Evolutionary conservation across 2,113 vertebrate species (phyloP).

Genomic region (Acrocephalus kingi): DNA sequence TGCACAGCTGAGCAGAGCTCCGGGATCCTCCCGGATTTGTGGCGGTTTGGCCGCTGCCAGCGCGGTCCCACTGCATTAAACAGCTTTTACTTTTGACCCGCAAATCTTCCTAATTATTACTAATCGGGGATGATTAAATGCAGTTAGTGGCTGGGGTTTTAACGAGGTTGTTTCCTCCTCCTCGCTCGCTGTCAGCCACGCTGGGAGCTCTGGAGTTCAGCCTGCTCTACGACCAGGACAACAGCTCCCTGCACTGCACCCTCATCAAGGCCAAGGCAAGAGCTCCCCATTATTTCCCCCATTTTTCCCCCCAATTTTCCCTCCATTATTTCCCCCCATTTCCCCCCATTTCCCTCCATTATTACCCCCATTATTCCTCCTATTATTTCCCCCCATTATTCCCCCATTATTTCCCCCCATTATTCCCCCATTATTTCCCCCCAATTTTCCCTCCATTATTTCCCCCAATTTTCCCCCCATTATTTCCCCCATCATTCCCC

Average conservation of each 20-base stretch:
- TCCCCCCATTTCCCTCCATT: no score
- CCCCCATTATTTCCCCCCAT: no score
- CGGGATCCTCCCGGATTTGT: rapidly evolving
- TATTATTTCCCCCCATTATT: no score
- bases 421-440: no score
- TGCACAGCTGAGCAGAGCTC: background rate
- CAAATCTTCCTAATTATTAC: background rate
- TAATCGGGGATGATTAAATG: background rate
- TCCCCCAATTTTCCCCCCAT: no score
- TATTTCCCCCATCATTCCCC: no score
- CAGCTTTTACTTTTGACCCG: background rate
- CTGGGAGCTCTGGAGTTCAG: slow-evolving; percentile 94
- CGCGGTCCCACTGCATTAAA: background rate
- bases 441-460: no score
- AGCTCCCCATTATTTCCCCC: background rate
- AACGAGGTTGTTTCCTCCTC: background rate
- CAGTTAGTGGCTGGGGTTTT: background rate
- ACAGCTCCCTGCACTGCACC: slow-evolving; percentile 90
- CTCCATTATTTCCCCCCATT: no score
- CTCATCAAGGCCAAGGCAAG: slow-evolving; percentile 92
- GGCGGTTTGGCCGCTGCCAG: background rate
- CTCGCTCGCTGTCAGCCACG: slow-evolving; percentile 77
- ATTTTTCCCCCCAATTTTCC: no score
- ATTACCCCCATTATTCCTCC: no score
- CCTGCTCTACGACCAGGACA: slow-evolving; percentile 90